Conservation (phyloP, 2,888 invertebrate species). For the Caenorhabditis macrosperma region DNA sequence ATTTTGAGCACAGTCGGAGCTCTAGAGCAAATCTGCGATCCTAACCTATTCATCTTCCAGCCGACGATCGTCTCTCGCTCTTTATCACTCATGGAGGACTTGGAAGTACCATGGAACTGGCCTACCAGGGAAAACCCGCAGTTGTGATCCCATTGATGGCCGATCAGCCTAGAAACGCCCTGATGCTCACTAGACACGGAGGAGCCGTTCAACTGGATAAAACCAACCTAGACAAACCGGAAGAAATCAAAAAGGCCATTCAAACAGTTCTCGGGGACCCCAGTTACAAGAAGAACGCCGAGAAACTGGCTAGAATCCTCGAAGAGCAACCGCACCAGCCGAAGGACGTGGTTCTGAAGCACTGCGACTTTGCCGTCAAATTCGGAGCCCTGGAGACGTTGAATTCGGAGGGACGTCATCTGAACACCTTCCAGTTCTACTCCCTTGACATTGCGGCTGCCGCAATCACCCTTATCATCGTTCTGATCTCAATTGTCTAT, state of each 20-base stretch:
- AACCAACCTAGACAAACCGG: conserved; percentile 16
- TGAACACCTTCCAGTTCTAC: conserved; percentile 57
- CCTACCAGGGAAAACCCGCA: conserved; percentile 57
- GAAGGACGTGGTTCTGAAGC: conserved; percentile 41
- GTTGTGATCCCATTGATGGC: conserved; percentile 61
- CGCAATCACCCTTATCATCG: background rate
- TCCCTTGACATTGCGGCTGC: conserved; percentile 38
- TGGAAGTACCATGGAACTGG: conserved; percentile 55
- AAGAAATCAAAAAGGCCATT: conserved; percentile 38
- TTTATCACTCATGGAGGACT: conserved; percentile 63
- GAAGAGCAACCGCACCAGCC: conserved; percentile 23
- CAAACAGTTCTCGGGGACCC: conserved; percentile 24
- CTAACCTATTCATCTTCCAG: too few species aligned
- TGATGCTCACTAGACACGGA: conserved; percentile 58
- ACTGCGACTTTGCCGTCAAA: conserved; percentile 40
- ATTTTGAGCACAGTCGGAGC: too few species aligned
- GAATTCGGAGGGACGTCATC: conserved; percentile 46
- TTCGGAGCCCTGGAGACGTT: conserved; percentile 36
- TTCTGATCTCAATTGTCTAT: background rate
- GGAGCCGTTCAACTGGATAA: conserved; percentile 46
- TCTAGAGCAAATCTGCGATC: too few species aligned
- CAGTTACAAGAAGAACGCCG: conserved; percentile 20
- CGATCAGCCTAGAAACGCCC: conserved; percentile 60
- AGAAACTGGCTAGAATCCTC: conserved; percentile 21
- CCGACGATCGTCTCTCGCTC: conserved; percentile 50